Base-by-base conservation (phyloP, 2,888 invertebrate genomes). In the Isotomurus palustris region DNA sequence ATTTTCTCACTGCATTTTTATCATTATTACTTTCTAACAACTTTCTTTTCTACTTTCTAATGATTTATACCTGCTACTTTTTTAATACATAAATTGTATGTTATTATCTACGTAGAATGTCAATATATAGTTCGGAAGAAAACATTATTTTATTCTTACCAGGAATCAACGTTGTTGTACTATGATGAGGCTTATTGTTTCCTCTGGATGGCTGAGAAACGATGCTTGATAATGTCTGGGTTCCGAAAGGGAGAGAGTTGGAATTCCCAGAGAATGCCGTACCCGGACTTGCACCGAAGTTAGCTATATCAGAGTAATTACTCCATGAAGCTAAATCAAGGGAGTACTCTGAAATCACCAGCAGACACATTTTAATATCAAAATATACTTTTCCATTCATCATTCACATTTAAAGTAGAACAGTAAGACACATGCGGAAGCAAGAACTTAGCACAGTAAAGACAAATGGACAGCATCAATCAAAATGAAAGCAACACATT, bases 171-270 rank as follows among this genome's bases (percentile, higher is more conserved):
- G n/a, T n/a, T n/a, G n/a, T n/a, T n/a, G n/a, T n/a, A n/a, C n/a
- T n/a, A n/a, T n/a, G n/a, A n/a, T 49, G 49, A 19, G 50, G 36
- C 27, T 51, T 56, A 14, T 44, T 44, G 14, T 35, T 40, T 19
- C 21, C 35, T 32, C 49, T 3, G n/a, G 50, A 43, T 1, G 57
- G 55, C 47, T 61, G 61, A 17, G 52, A 32, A 38, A 57, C 54
- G 43, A 61, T 61, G 43, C 44, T 61, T 19, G 54, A 45, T 14
- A 58, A 27, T 28, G 51, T 52, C 36, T 51, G 55, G 12, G 43
- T 38, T 24, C 41, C 43, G 32, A 55, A 58, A n/a, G 35, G 28
- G 24, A 53, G 32, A 5, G 47, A 22, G 47, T 53, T 61, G 12
- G 58, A 49, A 41, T 52, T 49, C 24, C 55, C 43, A 25, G 55